Conservation (phyloP, 2,888 invertebrate species). For the Rhagium mordax region DNA sequence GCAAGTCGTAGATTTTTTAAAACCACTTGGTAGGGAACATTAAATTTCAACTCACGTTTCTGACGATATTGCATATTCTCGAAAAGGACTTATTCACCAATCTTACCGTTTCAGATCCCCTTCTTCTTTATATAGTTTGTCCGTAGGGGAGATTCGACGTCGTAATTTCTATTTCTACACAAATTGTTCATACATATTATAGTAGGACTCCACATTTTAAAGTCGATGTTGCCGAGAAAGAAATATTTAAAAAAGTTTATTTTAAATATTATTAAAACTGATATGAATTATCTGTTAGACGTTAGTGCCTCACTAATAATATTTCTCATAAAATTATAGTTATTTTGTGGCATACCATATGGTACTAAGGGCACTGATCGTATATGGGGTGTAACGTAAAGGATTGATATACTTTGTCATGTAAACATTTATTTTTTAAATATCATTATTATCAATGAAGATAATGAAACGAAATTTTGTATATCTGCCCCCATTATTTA, state of each 20-base stretch:
- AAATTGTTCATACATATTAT: neutral
- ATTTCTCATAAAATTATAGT: too few relatives aligned
- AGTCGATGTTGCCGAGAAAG: neutral
- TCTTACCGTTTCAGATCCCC: neutral
- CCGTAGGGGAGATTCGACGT: neutral
- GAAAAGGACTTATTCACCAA: slow-evolving; percentile 7
- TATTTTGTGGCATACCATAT: too few relatives aligned
- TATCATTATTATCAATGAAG: too few relatives aligned
- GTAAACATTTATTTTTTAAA: too few relatives aligned
- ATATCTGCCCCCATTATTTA: too few relatives aligned
- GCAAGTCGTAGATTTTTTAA: neutral
- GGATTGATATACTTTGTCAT: too few relatives aligned
- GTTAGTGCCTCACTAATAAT: neutral
- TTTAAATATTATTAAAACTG: too few relatives aligned
- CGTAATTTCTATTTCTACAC: neutral
- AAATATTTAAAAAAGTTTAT: neutral
- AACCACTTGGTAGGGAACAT: neutral
- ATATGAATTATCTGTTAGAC: neutral
- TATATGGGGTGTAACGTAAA: too few relatives aligned
- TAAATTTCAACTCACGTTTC: slow-evolving; percentile 12
- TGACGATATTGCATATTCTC: neutral
- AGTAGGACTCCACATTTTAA: neutral
- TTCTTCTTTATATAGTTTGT: neutral
- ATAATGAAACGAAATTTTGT: too few relatives aligned
- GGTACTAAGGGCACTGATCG: too few relatives aligned